Base-by-base conservation (phyloP, 2,797 vertebrate genomes). In the Danio jaintianensis region DNA sequence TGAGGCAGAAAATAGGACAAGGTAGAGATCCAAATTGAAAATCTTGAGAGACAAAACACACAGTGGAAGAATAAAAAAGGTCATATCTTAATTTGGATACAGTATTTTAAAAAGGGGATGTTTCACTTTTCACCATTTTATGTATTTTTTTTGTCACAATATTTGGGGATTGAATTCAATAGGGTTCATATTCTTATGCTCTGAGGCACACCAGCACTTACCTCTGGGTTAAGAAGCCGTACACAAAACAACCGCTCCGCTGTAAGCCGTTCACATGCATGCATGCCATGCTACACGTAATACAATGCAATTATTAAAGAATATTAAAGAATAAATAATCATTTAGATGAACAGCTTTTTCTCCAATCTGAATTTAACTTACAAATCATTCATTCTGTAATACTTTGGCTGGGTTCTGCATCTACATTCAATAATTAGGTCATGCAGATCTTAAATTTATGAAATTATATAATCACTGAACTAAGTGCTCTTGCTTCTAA, bases 101-200 rank as follows among this genome's bases (percentile, higher is more conserved):
- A 81, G 18, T 62, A 64, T 77, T 8, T 1, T 61, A 45, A 80
- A 58, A 50, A 73, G 18, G 6, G 42, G 69, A 76, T 81, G 55
- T 40, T 74, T 81, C 83, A 80, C 82, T 88, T 86, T 84, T 89
- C 75, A 90, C 75, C 81, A 85, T 89, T 84, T 89, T 29, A 29
- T 29, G 29, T 29, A 29, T 29, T 29, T 79, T 78, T 67, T 22
- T 78, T 71, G 15, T 50, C 18, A 81, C 59, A 61, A 75, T 85
- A 79, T 77, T 87, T 84, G 85, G 85, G 82, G 84, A 88, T 90
- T 93, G 69, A 82, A 86, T 94, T 95, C 94, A 95, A 95, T 95
- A 95, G 94, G 94, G 94, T 95, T 95, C 94, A 95, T 95, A 93
- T 86, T 91, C 93, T 93, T 93, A 93, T 93, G 94, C 89, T 92